These are phyloP conservation scores for Autographa pulchrina DNA, from an alignment of 2,888 invertebrate species.

Conservation along the genomic window DNA sequence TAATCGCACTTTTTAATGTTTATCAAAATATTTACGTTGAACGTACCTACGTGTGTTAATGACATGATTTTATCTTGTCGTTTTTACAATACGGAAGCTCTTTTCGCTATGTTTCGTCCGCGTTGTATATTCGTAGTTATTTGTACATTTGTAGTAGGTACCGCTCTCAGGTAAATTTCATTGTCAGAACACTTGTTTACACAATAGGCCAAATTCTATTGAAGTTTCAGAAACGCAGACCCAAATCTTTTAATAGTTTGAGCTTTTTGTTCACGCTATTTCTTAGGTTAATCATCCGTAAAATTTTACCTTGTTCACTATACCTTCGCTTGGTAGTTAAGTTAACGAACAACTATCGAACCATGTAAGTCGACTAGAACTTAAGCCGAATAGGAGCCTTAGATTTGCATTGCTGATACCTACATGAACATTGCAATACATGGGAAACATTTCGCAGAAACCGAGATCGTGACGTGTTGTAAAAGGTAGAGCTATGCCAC, in stretches of 20 bases:
- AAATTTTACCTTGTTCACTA: neutral
- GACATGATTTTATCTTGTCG: constrained; percentile 49
- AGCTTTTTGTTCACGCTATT: neutral
- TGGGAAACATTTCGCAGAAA: constrained; percentile 50
- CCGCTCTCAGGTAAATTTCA: constrained; percentile 12
- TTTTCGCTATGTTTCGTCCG: constrained; percentile 33
- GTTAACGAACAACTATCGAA: neutral
- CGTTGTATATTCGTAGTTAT: neutral
- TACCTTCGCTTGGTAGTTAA: neutral
- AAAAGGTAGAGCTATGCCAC: constrained; percentile 50
- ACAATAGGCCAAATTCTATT: neutral
- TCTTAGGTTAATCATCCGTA: neutral
- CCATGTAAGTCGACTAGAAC: neutral
- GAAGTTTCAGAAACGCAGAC: constrained; percentile 2
- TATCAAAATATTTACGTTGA: neutral
- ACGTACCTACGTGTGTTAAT: constrained; percentile 23
- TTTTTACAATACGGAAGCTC: constrained; percentile 49
- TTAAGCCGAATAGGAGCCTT: constrained; percentile 23
- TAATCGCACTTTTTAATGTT: neutral
- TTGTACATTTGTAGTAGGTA: too few relatives aligned
- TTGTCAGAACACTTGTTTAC: neutral
- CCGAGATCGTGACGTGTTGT: constrained; percentile 38
- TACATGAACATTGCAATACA: constrained; percentile 45
- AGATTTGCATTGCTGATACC: constrained; percentile 34
- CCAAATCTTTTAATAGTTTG: neutral